Evolutionary conservation across 2,797 vertebrate species (phyloP).

Genomic region (Hoplostethus mediterraneus): DNA sequence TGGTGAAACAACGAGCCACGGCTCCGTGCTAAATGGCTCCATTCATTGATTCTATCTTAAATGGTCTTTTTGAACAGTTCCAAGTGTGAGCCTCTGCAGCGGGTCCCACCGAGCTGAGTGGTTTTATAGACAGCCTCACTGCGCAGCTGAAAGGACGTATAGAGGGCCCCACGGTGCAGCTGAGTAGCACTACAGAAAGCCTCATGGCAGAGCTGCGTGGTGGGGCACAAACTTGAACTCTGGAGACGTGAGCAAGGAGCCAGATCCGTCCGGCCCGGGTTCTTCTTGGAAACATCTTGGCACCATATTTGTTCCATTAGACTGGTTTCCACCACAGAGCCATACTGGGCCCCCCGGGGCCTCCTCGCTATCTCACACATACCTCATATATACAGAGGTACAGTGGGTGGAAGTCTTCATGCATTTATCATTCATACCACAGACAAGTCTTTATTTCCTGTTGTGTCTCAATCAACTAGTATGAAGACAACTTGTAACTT

Average conservation of each 20-base stretch:
- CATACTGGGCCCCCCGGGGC: conserved; percentile 11
- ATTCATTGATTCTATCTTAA: conserved; percentile 57
- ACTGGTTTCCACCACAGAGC: conserved; percentile 25
- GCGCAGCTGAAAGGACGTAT: conserved; percentile 52
- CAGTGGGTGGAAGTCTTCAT: no score
- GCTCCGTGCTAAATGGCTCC: conserved; percentile 66
- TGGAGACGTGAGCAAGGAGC: conserved; percentile 24
- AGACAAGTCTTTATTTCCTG: no score
- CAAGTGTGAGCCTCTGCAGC: conserved; percentile 47
- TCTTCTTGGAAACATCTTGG: conserved; percentile 20
- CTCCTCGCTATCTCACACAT: conserved; percentile 23
- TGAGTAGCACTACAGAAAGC: conserved; percentile 37
- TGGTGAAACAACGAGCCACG: conserved; percentile 42
- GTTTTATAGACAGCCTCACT: conserved; percentile 31
- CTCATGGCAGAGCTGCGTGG: conserved; percentile 38
- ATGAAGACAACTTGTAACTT: no score
- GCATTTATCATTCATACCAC: no score
- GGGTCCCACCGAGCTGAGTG: conserved; percentile 51
- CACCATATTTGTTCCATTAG: conserved; percentile 50
- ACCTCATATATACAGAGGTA: background rate
- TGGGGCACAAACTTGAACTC: conserved; percentile 47
- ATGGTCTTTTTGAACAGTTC: conserved; percentile 56
- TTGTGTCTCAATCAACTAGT: no score
- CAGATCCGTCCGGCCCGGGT: conserved; percentile 8
- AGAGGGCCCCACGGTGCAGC: conserved; percentile 25